Percentiles rank a stretch among this genome's conserved stretches.
These are phyloP conservation scores for Pao palembangensis DNA, from an alignment of 2,113 vertebrate species.

Conservation along the genomic window DNA sequence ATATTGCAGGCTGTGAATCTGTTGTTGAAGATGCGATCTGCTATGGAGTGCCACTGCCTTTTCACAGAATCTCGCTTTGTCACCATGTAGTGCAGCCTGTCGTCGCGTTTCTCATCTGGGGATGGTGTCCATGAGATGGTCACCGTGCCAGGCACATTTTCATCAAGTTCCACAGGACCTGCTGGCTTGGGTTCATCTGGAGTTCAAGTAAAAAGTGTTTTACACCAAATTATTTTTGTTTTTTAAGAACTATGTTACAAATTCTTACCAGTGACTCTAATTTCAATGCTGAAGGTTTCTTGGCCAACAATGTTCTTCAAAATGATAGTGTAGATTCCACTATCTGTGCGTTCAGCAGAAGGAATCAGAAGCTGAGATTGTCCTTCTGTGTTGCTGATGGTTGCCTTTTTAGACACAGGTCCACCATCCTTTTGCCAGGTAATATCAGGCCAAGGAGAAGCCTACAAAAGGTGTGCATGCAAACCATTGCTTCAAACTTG, in stretches of 20 bases:
- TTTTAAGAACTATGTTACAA: background rate
- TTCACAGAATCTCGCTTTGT: slow-evolving; percentile 78
- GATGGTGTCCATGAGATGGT: slow-evolving; percentile 85
- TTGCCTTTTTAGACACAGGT: slow-evolving; percentile 73
- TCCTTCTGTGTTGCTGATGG: slow-evolving; percentile 70
- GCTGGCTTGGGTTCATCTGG: slow-evolving; percentile 83
- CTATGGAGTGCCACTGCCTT: slow-evolving; percentile 76
- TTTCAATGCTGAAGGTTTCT: slow-evolving; percentile 77
- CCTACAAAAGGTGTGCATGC: slow-evolving; percentile 64
- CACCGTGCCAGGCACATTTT: slow-evolving; percentile 85
- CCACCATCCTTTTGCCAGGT: slow-evolving; percentile 85
- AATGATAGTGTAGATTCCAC: slow-evolving; percentile 78
- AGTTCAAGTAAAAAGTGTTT: slow-evolving; percentile 5
- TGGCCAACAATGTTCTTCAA: slow-evolving; percentile 77
- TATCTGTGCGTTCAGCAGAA: slow-evolving; percentile 74
- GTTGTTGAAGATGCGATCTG: slow-evolving; percentile 84
- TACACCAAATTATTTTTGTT: background rate
- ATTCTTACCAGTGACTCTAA: slow-evolving; percentile 84
- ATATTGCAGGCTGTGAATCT: slow-evolving; percentile 82
- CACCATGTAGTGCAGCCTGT: slow-evolving; percentile 81
- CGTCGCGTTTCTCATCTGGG: slow-evolving; percentile 79
- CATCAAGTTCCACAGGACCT: slow-evolving; percentile 78
- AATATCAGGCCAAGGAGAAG: slow-evolving; percentile 79
- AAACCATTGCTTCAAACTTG: background rate
- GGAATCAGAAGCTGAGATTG: slow-evolving; percentile 82